Base-by-base conservation (phyloP, 2,797 vertebrate genomes). In the Vipera ursinii region DNA sequence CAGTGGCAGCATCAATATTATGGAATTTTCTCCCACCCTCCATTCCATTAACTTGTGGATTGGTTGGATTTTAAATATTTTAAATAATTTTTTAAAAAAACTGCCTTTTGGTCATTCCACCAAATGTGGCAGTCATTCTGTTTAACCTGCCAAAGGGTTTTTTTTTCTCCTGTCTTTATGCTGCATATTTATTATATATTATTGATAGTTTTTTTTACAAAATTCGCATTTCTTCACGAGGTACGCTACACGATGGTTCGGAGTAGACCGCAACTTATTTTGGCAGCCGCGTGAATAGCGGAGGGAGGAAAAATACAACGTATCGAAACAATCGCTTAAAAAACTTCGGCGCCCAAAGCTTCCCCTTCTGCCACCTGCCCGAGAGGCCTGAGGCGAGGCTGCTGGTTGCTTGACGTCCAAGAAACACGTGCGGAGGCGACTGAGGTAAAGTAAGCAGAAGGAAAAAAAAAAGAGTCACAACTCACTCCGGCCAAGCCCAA, bases 401-500 rank as follows among this genome's bases (percentile, higher is more conserved):
- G 69, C 17, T 17, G 38, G 17, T 44, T 44, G 44, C 38, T 48
- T 24, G 44, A 4, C 9, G 44, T 82, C 38, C 38, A 48, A 82
- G 44, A 32, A 32, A 56, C 86, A 38, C 55, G 86, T 57, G 28
- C 28, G 86, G 26, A n/a, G 44, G 87, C 10, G 44, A 8, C 22
- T 60, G 26, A 56, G 89, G 10, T 13, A 9, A 14, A 6, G 60
- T 7, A 15, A 15, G 8, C 32, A 12, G 13, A 15, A 15, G n/a
- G n/a, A 6, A 32, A 69, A 20, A 17, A 48, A 15, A 61, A 56
- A 87, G 93, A 93, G 61, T 93, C 93, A 93, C 28, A 0, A 44
- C 55, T 44, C 17, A 15, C 85, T 51, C 22, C 14, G 82, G 92
- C 92, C 92, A 92, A 90, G 78, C 90, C 90, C 60, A 59, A 48